phyloP scores from a whole-genome alignment of 35 echinoderm and acorn worm genomes.

The Heliocidaris erythrogramma region DNA sequence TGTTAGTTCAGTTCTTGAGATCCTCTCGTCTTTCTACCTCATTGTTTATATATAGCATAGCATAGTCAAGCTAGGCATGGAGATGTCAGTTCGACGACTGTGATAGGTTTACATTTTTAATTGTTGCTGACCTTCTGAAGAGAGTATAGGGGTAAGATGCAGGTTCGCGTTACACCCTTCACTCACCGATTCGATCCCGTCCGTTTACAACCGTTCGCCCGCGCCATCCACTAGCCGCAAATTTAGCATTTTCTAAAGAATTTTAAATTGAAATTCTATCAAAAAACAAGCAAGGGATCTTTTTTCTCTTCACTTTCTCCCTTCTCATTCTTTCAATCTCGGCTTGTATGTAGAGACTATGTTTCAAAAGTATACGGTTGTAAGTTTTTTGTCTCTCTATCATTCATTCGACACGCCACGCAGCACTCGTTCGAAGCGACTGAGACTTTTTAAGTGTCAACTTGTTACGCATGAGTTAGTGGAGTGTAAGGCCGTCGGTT shows the following conservation, averaged over 20 bases:
- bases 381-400: slow-evolving; percentile 31
- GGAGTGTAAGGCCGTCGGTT: slow-evolving; percentile 30
- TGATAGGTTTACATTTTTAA: slow-evolving; percentile 22
- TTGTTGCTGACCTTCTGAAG: slow-evolving; percentile 24
- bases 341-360: slow-evolving; percentile 30
- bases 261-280: slow-evolving; percentile 55
- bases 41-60: neutral
- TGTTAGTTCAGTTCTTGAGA: slow-evolving; percentile 35
- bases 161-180: slow-evolving; percentile 40
- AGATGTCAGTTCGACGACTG: neutral
- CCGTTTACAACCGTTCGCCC: slow-evolving; percentile 19
- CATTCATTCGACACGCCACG: slow-evolving; percentile 42
- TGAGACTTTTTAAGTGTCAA: slow-evolving; percentile 48
- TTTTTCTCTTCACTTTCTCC: slow-evolving; percentile 1
- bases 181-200: slow-evolving; percentile 30
- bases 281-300: slow-evolving; percentile 47
- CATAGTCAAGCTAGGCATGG: neutral
- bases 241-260: slow-evolving; percentile 48
- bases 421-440: slow-evolving; percentile 46
- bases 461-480: slow-evolving; percentile 48
- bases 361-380: slow-evolving; percentile 43
- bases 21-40: neutral
- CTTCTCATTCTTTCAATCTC: slow-evolving; percentile 2
- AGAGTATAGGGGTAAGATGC: neutral
- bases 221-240: slow-evolving; percentile 6